Base-by-base conservation (phyloP, 2,797 vertebrate species). In the Nannoperca australis region DNA sequence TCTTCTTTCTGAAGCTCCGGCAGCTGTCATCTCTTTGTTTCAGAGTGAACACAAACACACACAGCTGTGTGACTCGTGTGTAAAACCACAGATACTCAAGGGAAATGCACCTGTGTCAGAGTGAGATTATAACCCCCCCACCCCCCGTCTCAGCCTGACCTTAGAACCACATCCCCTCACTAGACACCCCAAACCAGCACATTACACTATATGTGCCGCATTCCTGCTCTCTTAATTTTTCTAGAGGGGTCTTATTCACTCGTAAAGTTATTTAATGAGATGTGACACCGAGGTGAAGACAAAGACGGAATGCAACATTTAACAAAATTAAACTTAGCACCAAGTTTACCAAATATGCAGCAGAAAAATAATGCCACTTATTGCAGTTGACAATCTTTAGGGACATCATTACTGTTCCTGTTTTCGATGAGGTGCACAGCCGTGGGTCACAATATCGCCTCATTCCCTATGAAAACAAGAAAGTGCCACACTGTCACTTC, bases 51-150 rank as follows among this genome's bases (percentile, higher is more conserved):
- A 20, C 85, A 86, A 87, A 91, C 90, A 90, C 73, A 73, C 85
- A 88, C 91, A 94, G 91, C 90, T 94, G 94, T 87, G 85, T 75
- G 86, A 93, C 72, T 85, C n/a, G 49, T 83, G 81, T 89, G 84
- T 86, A 85, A 92, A 93, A 94, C 95, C 94, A 75, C 95, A 94
- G 85, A 91, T 78, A 76, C 85, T 85, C 75, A 36, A 88, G 91
- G 84, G 90, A 92, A 87, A 89, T 88, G 93, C 94, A 95, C 93
- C 95, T 96, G 95, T 92, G 93, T 81, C 79, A 74, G 78, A 82
- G 76, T 51, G 70, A 91, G 78, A 81, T 89, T 85, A 74, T 80
- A 81, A 55, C 63, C 67, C 86, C 78, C 32, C 66, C 63, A 67
- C 86, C 78, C 32, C 66, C 22, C 62, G 75, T 86, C 70, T 50